A percentile compares a stretch with the other conserved stretches of the same genome.
Evolutionary conservation across 1,140 invertebrate genomes (phyloP).

Genomic region (Aradophagus sp.): DNA sequence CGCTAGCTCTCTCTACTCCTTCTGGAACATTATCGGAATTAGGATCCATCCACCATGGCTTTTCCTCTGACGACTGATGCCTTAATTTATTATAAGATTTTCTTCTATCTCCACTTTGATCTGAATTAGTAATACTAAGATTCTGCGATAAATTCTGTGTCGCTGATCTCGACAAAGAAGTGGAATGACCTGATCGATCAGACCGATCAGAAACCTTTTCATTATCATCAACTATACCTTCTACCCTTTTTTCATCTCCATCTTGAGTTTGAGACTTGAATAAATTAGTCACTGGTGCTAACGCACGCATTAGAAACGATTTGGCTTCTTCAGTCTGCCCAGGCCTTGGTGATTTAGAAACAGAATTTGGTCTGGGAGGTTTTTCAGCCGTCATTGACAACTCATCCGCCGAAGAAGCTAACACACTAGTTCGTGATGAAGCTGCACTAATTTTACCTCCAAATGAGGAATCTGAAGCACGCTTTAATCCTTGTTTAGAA

Average conservation of each 20-base stretch:
- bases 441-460: slow-evolving; percentile 61
- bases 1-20: slow-evolving; percentile 73
- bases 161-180: slow-evolving; percentile 52
- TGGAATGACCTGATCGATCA: slow-evolving; percentile 43
- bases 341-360: slow-evolving; percentile 71
- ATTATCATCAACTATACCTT: slow-evolving; percentile 63
- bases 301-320: slow-evolving; percentile 81
- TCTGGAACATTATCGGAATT: slow-evolving; percentile 77
- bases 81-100: slow-evolving; percentile 66
- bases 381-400: slow-evolving; percentile 75
- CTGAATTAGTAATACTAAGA: slow-evolving; percentile 58
- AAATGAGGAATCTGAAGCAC: slow-evolving; percentile 56
- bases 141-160: slow-evolving; percentile 64
- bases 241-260: slow-evolving; percentile 66
- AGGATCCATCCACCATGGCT: slow-evolving; percentile 79
- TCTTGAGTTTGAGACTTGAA: slow-evolving; percentile 79
- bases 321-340: slow-evolving; percentile 80
- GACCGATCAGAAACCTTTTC: slow-evolving; percentile 65
- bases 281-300: slow-evolving; percentile 81
- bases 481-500: slow-evolving; percentile 47
- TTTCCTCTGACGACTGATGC: slow-evolving; percentile 76
- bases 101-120: slow-evolving; percentile 61
- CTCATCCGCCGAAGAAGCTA: slow-evolving; percentile 78
- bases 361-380: slow-evolving; percentile 75
- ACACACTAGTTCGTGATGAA: slow-evolving; percentile 73